These are phyloP conservation scores for Xenentodon cancila DNA, from an alignment of 2,797 vertebrate species.

Conservation along the genomic window DNA sequence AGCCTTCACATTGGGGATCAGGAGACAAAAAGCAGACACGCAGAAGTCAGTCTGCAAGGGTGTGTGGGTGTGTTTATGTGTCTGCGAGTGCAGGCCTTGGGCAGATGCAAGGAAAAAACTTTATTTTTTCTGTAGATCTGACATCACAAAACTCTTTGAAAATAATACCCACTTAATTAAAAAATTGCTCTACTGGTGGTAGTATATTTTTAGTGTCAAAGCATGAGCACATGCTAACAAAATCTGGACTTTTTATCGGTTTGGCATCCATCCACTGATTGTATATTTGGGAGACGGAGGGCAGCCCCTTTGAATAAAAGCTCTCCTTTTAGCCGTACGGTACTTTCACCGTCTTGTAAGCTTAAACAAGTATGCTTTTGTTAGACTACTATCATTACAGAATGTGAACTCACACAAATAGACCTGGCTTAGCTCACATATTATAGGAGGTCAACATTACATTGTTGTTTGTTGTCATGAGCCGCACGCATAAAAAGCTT, in stretches of 20 bases:
- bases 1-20: constrained; percentile 44
- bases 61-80: constrained; percentile 12
- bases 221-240: constrained; percentile 34
- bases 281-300: constrained; percentile 32
- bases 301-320: constrained; percentile 39
- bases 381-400: constrained; percentile 55
- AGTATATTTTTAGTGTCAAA: constrained; percentile 37
- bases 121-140: constrained; percentile 30
- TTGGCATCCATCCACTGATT: constrained; percentile 43
- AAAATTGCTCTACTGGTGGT: constrained; percentile 18
- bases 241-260: constrained; percentile 17
- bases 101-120: constrained; percentile 17
- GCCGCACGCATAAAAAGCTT: constrained; percentile 45
- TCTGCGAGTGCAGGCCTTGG: constrained; percentile 33
- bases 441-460: constrained; percentile 44
- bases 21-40: constrained; percentile 57
- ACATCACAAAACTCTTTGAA: constrained; percentile 41
- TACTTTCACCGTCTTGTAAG: constrained; percentile 48
- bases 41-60: constrained; percentile 16
- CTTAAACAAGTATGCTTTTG: constrained; percentile 64
- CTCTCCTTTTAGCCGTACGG: constrained; percentile 41
- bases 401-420: constrained; percentile 58
- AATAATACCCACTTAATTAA: constrained; percentile 27
- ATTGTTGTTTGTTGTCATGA: constrained; percentile 62
- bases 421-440: constrained; percentile 54